Conservation (phyloP, 1,140 invertebrate species). For the Trachelipus rathkii region DNA sequence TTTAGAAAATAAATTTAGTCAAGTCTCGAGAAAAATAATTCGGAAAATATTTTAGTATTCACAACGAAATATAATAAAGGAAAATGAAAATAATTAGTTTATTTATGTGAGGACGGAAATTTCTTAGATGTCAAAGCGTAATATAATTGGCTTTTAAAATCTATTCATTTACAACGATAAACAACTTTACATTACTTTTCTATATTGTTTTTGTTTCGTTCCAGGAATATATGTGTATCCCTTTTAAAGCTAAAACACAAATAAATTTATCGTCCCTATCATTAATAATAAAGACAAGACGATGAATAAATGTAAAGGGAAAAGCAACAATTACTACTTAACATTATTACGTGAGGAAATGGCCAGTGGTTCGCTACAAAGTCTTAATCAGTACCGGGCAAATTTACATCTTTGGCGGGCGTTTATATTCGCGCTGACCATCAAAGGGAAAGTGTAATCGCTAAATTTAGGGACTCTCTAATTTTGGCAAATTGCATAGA, state of each 20-base stretch:
- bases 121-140: too few relatives aligned
- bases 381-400: slow-evolving; percentile 4
- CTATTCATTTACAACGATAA: too few relatives aligned
- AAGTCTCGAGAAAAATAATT: not conserved
- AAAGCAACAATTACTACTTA: slow-evolving; percentile 7
- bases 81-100: too few relatives aligned
- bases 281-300: slow-evolving; percentile 7
- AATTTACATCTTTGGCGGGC: not conserved
- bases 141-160: too few relatives aligned
- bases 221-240: not conserved
- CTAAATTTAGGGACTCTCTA: not conserved
- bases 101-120: too few relatives aligned
- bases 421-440: slow-evolving; percentile 2
- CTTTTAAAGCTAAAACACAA: slow-evolving; percentile 7
- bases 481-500: slow-evolving; percentile 7
- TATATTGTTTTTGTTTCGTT: too few relatives aligned
- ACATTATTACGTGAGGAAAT: slow-evolving; percentile 10
- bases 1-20: not conserved
- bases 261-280: slow-evolving; percentile 13
- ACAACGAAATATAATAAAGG: too few relatives aligned
- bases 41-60: not conserved
- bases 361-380: slow-evolving; percentile 10
- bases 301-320: slow-evolving; percentile 10
- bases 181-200: too few relatives aligned
- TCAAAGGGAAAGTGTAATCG: slow-evolving; percentile 6